Conservation (phyloP, 2,113 vertebrate species). For the Labeo rohita region DNA sequence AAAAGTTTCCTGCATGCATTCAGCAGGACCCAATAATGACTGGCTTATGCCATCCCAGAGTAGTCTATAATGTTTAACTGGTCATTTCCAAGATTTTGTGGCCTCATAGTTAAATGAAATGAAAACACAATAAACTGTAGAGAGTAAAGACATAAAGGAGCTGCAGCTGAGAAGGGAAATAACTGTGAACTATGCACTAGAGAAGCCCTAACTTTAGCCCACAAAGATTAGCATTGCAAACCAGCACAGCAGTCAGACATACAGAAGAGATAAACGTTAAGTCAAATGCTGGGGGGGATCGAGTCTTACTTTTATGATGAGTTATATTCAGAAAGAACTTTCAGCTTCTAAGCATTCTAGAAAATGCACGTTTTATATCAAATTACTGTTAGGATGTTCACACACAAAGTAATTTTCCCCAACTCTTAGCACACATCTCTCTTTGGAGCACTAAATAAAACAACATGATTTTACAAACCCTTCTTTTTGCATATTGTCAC, state of each 20-base stretch:
- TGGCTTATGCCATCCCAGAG: background rate
- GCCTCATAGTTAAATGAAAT: conserved; percentile 60
- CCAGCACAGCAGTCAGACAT: background rate
- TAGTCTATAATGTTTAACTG: conserved; percentile 34
- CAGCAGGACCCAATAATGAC: background rate
- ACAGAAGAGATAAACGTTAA: background rate
- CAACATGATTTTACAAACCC: background rate
- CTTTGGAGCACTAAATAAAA: conserved; percentile 8
- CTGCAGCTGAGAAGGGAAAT: background rate
- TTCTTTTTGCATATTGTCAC: background rate
- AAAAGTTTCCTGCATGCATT: background rate
- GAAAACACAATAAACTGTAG: conserved; percentile 61
- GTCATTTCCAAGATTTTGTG: conserved; percentile 62
- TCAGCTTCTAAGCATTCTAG: background rate
- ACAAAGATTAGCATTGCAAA: conserved; percentile 59
- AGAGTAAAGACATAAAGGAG: conserved; percentile 35
- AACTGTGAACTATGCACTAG: conserved; percentile 31
- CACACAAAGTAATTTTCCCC: background rate
- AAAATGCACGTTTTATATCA: background rate
- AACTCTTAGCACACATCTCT: background rate
- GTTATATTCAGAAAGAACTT: background rate
- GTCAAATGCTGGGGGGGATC: background rate
- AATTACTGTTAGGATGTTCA: background rate
- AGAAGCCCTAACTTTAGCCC: conserved; percentile 25
- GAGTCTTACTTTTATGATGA: conserved; percentile 7